Evolutionary conservation across 1,140 invertebrate species (phyloP).

Genomic region (Heliconius congener): DNA sequence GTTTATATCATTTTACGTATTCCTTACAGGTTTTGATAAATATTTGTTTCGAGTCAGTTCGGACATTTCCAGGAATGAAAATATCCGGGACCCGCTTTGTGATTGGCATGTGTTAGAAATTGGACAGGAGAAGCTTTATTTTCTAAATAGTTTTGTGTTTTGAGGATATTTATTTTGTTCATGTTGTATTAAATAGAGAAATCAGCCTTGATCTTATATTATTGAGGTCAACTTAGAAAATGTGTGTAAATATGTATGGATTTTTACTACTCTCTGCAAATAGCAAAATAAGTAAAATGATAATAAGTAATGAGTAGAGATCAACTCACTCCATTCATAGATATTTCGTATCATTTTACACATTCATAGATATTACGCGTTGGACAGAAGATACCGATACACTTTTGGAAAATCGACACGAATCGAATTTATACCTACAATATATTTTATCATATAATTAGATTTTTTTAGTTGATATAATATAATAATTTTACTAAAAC

Average conservation of each 20-base stretch:
- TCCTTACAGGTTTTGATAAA: conserved; percentile 80
- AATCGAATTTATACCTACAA: no score
- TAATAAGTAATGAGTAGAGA: no score
- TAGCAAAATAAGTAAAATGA: no score
- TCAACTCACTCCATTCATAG: no score
- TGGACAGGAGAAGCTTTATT: conserved; percentile 32
- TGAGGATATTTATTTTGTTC: neutral
- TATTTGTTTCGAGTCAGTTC: conserved; percentile 75
- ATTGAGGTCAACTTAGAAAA: no score
- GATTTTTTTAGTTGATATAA: neutral
- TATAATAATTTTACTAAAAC: conserved; percentile 14
- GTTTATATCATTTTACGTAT: conserved; percentile 80
- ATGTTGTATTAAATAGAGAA: neutral
- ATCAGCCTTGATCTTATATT: neutral
- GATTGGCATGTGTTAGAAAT: conserved; percentile 63
- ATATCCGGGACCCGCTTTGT: conserved; percentile 71
- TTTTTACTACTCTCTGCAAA: no score
- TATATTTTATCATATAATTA: no score
- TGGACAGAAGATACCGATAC: no score
- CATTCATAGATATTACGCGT: no score
- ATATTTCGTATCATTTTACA: no score
- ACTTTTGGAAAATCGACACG: no score
- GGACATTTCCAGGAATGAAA: conserved; percentile 76
- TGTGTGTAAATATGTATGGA: no score
- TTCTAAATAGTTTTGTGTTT: neutral